Evolutionary conservation across 2,113 vertebrate genomes (phyloP).

Genomic region (Neoarius graeffei): DNA sequence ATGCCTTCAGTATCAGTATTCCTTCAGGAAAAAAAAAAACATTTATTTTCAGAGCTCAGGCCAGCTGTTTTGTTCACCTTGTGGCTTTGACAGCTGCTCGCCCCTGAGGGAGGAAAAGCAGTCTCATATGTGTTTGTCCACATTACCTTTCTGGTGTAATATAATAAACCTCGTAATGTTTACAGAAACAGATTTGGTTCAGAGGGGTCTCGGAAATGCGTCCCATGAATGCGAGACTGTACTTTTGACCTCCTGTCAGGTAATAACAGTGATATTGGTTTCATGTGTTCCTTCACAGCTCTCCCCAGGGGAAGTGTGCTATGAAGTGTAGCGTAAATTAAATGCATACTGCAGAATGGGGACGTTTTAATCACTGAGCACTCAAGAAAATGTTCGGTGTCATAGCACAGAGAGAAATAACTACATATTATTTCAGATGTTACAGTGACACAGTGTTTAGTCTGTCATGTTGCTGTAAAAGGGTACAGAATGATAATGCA

Average conservation of each 20-base stretch:
- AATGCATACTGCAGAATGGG: conserved; percentile 1
- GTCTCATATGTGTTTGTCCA: conserved; percentile 39
- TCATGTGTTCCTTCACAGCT: conserved; percentile 16
- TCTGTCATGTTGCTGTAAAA: background rate
- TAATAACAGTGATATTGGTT: conserved; percentile 42
- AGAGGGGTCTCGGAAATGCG: conserved; percentile 33
- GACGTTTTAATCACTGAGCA: background rate
- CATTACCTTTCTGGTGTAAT: conserved; percentile 34
- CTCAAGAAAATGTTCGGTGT: background rate
- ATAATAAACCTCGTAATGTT: conserved; percentile 35
- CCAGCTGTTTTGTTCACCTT: conserved; percentile 44
- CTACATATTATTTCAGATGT: background rate
- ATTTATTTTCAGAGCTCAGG: conserved; percentile 19
- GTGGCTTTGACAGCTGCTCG: conserved; percentile 43
- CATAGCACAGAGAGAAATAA: background rate
- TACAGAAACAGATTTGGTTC: conserved; percentile 45
- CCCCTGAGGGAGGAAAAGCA: conserved; percentile 36
- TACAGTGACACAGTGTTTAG: background rate
- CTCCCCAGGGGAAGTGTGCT: background rate
- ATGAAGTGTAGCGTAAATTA: background rate
- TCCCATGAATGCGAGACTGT: conserved; percentile 26
- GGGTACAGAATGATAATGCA: background rate
- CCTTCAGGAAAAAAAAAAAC: background rate
- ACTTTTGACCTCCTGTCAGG: conserved; percentile 48
- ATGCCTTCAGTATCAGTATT: background rate